Base-by-base conservation (phyloP, 2,888 invertebrate species). In the Drosophila macrothrix region DNA sequence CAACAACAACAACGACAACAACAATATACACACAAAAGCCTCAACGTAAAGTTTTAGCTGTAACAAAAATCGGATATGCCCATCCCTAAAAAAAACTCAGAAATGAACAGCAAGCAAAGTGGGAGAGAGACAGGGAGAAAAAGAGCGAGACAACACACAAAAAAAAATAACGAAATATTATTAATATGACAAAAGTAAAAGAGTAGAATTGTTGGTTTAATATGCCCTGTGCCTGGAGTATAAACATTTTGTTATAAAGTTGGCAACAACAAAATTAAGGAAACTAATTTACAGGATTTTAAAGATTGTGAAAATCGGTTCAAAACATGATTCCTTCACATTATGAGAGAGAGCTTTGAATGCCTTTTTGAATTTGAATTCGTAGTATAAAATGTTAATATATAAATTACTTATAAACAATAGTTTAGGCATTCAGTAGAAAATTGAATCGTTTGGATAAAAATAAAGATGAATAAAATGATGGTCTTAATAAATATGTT, bases 51-150 rank as follows among this genome's bases (percentile, higher is more conserved):
- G 79, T 85, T 81, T 83, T 78, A 85, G 88, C 83, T 88, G 83
- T 88, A 84, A 81, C 89, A 76, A 85, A 88, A 89, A 88, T 91
- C 91, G 90, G 86, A 91, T 90, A 85, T 90, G 92, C 91, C 92
- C 90, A 92, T 91, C 92, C 92, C 90, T 85, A 90, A 46, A 46
- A 90, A 90, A 87, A 87, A 77, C 82, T 78, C 78, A 78, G 61
- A 76, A 67, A 49, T 53, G 33, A 56, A 63, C 55, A 72, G 56
- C 54, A 50, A 66, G 63, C 29, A 25, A 25, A 16, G 46, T 46
- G 46, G 2, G 9, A 16, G 35, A 58, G 58, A 19, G 60, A 28
- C 58, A 67, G 65, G 37, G 41, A 59, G 60, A 41, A n/a, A 16
- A 16, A 55, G 62, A 80, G 64, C 55, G n/a, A 49, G 54, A 60